Evolutionary conservation across 2,797 vertebrate species (phyloP), one percentile per base, ranked within the genome.

Genomic region (Epinephelus malabaricus): DNA sequence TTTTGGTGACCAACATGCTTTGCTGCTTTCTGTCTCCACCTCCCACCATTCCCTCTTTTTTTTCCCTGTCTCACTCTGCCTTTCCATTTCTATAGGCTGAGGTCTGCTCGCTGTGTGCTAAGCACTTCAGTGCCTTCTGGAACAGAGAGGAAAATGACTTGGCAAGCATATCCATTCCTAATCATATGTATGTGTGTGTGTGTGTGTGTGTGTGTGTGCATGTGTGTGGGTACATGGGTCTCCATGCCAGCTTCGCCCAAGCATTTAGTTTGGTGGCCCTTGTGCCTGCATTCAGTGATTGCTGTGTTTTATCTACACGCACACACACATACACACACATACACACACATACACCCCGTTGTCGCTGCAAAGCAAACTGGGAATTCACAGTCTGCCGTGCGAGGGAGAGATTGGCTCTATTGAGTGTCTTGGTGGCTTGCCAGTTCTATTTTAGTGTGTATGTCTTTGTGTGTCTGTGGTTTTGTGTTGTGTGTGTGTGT

Each of bases 91-190:
- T 89, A 91, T 92, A 92, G 88, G 89, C 89, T 88, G 86, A 84
- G 79, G 81, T 88, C 90, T 88, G 88, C 50, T 89, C 84, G n/a
- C 86, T 84, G 81, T 86, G 83, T 55, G 73, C 80, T 91, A 79
- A 91, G 86, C 90, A 92, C 92, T 89, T 90, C 85, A 87, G 86
- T 88, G 89, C 89, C 87, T 93, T 81, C 90, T 86, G 90, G 92
- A 91, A 87, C 91, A 84, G 91, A 92, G 87, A 86, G 69, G 90
- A 78, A 94, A 91, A 91, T 88, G 75, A 90, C 89, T 94, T 93
- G 92, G 91, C 93, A 94, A 88, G 89, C 91, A 88, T 88, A 93
- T 89, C 92, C 88, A 78, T 90, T 93, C 87, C 89, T 92, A 89
- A 93, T 92, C 86, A 54, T 85, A 38, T 86, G 73, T 81, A 54